phyloP scores from a whole-genome alignment of 2,113 vertebrate species.

The Haemorhous mexicanus region DNA sequence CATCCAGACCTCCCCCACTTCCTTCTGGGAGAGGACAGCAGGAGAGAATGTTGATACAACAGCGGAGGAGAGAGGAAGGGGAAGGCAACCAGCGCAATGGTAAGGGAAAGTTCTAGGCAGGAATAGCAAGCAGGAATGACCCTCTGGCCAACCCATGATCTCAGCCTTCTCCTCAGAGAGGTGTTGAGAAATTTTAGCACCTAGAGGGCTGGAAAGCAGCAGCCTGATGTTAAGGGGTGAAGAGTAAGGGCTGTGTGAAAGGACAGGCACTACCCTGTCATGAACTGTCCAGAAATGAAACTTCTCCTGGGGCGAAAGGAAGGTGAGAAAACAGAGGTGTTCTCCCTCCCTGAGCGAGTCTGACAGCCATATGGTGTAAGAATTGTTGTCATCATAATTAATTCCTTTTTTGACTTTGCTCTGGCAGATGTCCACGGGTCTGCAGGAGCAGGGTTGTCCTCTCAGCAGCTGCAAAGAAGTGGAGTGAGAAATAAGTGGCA shows the following conservation, averaged over 20 bases:
- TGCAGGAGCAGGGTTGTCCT: background rate
- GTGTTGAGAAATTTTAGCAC: background rate
- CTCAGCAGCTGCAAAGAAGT: background rate
- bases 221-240: background rate
- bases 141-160: background rate
- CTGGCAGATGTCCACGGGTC: background rate
- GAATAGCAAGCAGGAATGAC: background rate
- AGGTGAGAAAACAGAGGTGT: slow-evolving; percentile 18
- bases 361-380: slow-evolving; percentile 25
- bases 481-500: background rate
- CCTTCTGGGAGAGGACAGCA: background rate
- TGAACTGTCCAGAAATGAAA: background rate
- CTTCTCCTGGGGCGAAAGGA: background rate
- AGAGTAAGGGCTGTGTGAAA: background rate
- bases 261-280: background rate
- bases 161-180: background rate
- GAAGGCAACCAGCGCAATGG: background rate
- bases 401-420: background rate
- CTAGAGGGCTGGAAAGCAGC: background rate
- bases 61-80: background rate
- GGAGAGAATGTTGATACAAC: background rate
- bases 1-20: background rate
- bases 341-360: background rate
- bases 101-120: background rate
- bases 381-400: background rate